These are phyloP conservation scores for Parazoanthus atlanticus DNA, from an alignment of 92 coral and sea anemone genomes.

Conservation along the genomic window DNA sequence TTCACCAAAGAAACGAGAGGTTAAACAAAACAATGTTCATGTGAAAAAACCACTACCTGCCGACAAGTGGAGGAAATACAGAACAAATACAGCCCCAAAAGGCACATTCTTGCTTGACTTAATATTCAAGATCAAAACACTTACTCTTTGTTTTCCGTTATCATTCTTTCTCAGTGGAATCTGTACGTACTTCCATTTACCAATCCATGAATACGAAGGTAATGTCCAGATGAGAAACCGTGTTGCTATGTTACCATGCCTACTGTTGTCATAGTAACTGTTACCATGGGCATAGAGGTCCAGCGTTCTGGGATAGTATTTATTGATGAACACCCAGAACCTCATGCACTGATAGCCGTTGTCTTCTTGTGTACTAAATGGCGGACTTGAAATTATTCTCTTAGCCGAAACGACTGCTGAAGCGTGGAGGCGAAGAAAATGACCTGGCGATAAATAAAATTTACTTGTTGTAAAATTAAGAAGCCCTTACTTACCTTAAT, in stretches of 20 bases:
- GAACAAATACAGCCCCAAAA: too few species aligned
- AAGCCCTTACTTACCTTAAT: too few species aligned
- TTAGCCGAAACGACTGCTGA: slow-evolving; percentile 17
- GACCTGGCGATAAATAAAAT: not conserved
- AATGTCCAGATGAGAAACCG: not conserved
- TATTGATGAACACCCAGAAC: slow-evolving; percentile 15
- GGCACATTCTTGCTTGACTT: too few species aligned
- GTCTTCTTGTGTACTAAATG: not conserved
- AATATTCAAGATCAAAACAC: not conserved
- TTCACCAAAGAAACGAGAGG: not conserved
- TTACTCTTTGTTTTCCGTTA: slow-evolving; percentile 13
- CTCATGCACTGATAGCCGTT: not conserved
- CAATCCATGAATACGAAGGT: slow-evolving; percentile 3
- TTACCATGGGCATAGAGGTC: not conserved
- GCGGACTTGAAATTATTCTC: slow-evolving; percentile 16
- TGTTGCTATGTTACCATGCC: not conserved
- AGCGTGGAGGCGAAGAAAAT: slow-evolving; percentile 7
- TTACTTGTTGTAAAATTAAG: too few species aligned
- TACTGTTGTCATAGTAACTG: not conserved
- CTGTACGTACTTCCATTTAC: slow-evolving; percentile 31
- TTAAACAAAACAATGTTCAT: not conserved
- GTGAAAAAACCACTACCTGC: not conserved
- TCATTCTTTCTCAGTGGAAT: not conserved
- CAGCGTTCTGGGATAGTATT: slow-evolving; percentile 5
- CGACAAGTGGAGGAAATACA: too few species aligned